Base-by-base conservation (phyloP, 2,797 vertebrate genomes). In the Tenualosa thibaudeaui region DNA sequence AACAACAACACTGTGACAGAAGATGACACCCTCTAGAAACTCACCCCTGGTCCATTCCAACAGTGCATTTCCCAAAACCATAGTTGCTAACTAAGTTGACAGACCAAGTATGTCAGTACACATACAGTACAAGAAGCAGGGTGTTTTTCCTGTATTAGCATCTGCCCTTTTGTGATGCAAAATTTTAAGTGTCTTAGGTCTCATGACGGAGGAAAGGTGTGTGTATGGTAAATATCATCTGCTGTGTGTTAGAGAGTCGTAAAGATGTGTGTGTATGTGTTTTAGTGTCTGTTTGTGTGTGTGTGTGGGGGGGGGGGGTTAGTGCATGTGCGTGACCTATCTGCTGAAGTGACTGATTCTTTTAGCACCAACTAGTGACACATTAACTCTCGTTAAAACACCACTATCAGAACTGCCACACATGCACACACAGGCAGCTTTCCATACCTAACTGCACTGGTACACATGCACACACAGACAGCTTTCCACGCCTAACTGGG, bases 361-460 rank as follows among this genome's bases (percentile, higher is more conserved):
- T 40, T 43, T 75, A 43, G 68, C 13, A 37, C 68, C 68, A 17
- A 43, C 54, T 56, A 56, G 85, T 93, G 88, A 91, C 86, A 89
- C 84, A 89, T 92, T 88, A 91, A 92, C 89, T 83, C 31, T 83
- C 65, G 40, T 26, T 54, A 0, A 3, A 58, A 56, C 13, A 82
- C 82, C 22, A 56, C 82, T 65, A 84, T 78, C 71, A 78, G 71
- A 10, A 24, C n/a, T 2, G 58, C 9, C n/a, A 62, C 58, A 62
- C 58, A 62, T 17, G 19, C 62, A 24, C n/a, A 15, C 31, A 71
- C 68, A 71, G 31, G 40, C 13, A 49, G 46, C 46, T 49, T 8
- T 49, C 62, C 7, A 24, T 60, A 24, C 58, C 58, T 19, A 60
- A 60, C 22, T 60, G 37, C 50, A 24, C n/a, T 2, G 7, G 12